Base-by-base conservation (phyloP, 2,113 vertebrate species). In the Dasyornis broadbenti region DNA sequence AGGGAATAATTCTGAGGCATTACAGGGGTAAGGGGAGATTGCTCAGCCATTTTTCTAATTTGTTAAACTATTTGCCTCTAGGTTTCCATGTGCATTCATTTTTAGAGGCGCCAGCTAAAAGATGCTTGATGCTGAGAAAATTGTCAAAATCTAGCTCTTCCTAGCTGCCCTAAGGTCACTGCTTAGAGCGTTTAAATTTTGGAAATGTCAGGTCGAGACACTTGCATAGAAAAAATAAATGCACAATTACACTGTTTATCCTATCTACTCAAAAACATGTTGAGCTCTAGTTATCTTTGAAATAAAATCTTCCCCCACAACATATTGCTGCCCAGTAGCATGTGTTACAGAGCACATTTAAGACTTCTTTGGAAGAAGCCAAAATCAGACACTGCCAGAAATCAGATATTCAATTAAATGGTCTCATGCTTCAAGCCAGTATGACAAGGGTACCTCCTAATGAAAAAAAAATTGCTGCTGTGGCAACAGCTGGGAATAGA, bases 291-390 rank as follows among this genome's bases (percentile, higher is more conserved):
- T 71, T n/a, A 69, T 78, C 87, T 93, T 33, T 56, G n/a, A 79
- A 84, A 87, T 64, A 66, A 89, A 93, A 84, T 90, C 61, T 91
- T 85, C 50, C 59, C 85, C 40, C 57, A 61, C 49, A 85, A 60
- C 70, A 57, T 75, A 76, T 72, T 86, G 77, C 69, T 92, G 89
- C 78, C 92, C 87, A 82, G 84, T 83, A 92, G 60, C 60, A 82
- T 54, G 47, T 91, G 69, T 81, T 73, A 78, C 16, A 13, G 69
- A 95, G 49, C 60, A 33, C 72, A 86, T 82, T 79, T 91, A 66
- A 84, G 61, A 71, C 71, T 85, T 80, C 53, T 86, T 79, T 22
- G 15, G 61, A 71, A 95, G 73, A 81, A 86, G 65, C 88, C 81
- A 91, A 91, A 56, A 78, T 59, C 47, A 53, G 50, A 17, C 39